These are phyloP conservation scores for Drosophila colorata DNA, from an alignment of 2,888 invertebrate genomes.

Conservation along the genomic window DNA sequence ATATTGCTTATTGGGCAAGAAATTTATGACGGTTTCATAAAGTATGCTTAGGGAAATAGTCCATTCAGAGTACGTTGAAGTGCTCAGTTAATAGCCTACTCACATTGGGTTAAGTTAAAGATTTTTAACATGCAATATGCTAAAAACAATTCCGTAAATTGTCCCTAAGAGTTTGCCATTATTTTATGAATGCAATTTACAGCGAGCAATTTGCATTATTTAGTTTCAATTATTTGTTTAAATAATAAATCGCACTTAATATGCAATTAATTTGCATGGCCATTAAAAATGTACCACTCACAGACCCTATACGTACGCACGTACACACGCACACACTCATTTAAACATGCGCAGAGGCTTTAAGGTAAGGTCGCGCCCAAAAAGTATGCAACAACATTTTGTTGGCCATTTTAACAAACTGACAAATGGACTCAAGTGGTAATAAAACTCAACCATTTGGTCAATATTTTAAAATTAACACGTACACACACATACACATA, in stretches of 20 bases:
- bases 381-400: conserved; percentile 44
- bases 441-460: conserved; percentile 42
- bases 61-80: no score
- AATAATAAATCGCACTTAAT: conserved; percentile 49
- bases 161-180: not conserved
- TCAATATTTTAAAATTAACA: conserved; percentile 74
- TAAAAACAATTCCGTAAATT: conserved; percentile 1
- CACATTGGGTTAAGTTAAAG: not conserved
- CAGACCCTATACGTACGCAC: not conserved
- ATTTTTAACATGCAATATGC: not conserved
- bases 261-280: conserved; percentile 55
- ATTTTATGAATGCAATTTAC: conserved; percentile 2
- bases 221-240: conserved; percentile 57
- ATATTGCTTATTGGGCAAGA: not conserved
- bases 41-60: not conserved
- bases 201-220: conserved; percentile 45
- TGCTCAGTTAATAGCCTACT: not conserved
- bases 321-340: conserved; percentile 3
- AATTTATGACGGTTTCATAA: not conserved
- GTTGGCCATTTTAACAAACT: conserved; percentile 38
- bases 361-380: conserved; percentile 8
- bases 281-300: conserved; percentile 44
- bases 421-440: conserved; percentile 34
- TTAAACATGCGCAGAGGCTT: not conserved
- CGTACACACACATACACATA: conserved; percentile 13